Evolutionary conservation across 2,113 vertebrate species (phyloP), one percentile per base, ranked within the genome.

Genomic region (Charina bottae): DNA sequence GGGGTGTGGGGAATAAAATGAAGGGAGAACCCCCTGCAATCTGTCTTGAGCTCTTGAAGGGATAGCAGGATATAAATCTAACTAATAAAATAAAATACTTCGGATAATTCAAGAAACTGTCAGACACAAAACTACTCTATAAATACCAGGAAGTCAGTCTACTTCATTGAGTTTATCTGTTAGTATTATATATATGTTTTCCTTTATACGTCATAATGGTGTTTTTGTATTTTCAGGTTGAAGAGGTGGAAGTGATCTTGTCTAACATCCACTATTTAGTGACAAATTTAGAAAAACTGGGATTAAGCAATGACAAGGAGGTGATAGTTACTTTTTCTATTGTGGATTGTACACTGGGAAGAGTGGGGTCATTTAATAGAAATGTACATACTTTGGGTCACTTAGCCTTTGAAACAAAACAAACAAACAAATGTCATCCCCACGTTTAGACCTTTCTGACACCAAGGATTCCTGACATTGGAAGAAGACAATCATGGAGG

Each of bases 201-300:
- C 42, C 33, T 78, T 78, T 37, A 37, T 37, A 78, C 19, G 72
- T 62, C 9, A 72, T 0, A 42, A 26, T 95, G 72, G 93, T 90
- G 19, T 85, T 96, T 68, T 94, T 93, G 37, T 93, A 91, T 15
- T 98, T 97, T 92, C 95, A 99, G 99, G 97, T 99, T 85, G 98
- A 99, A 85, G 97, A 99, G 91, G 98, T 99, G 92, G 99, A 99
- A 97, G 97, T 97, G 0, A 94, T 98, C 83, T 98, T 99, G 97
- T 98, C 99, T 33, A 99, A 99, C 95, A 98, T 97, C 83, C 99
- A 99, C 94, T 99, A 99, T 95, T 97, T 98, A 89, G 98, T 96
- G 6, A 97, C 99, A 86, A 99, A 99, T 96, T 98, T 99, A 98
- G 98, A 97, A 92, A 99, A 98, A 96, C 97, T 99, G 95, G 99